Conservation (phyloP, 2,113 vertebrate species). For the Sminthopsis crassicaudata region DNA sequence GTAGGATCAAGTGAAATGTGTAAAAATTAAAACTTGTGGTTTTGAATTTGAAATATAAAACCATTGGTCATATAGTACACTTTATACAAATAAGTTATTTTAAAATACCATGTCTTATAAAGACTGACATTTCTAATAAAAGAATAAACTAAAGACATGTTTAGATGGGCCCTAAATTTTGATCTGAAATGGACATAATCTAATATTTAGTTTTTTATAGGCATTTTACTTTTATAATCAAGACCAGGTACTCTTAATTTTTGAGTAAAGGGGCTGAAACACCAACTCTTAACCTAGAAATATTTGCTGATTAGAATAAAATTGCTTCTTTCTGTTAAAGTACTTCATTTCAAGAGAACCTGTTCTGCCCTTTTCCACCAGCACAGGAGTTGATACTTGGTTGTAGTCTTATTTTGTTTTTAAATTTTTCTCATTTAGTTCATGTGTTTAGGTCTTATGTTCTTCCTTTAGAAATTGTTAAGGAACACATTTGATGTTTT, state of each 20-base stretch:
- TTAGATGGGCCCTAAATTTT: constrained; percentile 59
- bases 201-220: constrained; percentile 54
- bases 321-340: constrained; percentile 68
- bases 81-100: constrained; percentile 72
- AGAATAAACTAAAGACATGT: constrained; percentile 54
- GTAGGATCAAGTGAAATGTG: constrained; percentile 80
- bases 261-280: neutral
- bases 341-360: constrained; percentile 48
- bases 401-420: constrained; percentile 65
- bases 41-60: constrained; percentile 74
- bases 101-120: constrained; percentile 66
- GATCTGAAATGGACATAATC: constrained; percentile 39
- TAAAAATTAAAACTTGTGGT: constrained; percentile 75
- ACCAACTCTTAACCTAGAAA: neutral
- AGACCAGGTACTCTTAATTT: constrained; percentile 10
- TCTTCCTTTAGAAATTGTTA: constrained; percentile 80
- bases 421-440: constrained; percentile 64
- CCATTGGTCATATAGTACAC: constrained; percentile 68
- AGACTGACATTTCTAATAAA: constrained; percentile 62
- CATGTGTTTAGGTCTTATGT: constrained; percentile 75
- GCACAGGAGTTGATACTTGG: constrained; percentile 65
- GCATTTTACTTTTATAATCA: constrained; percentile 36
- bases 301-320: constrained; percentile 54
- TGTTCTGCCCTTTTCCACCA: constrained; percentile 74
- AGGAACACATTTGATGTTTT: constrained; percentile 78